Evolutionary conservation across 2,113 vertebrate genomes (phyloP).

Genomic region (Trichomycterus rosablanca): DNA sequence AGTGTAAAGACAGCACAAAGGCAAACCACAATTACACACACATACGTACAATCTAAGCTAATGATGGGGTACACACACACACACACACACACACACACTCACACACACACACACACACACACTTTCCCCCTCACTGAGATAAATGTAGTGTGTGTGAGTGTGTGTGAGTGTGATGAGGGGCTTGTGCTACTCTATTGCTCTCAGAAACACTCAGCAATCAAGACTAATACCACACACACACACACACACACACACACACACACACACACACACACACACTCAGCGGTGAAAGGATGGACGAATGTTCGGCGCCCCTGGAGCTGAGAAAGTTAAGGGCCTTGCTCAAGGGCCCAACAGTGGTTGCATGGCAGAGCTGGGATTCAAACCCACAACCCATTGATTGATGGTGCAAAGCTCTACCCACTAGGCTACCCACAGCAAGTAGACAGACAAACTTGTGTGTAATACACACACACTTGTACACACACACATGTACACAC

Average conservation of each 20-base stretch:
- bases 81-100: constrained; percentile 9
- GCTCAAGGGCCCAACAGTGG: too few species aligned
- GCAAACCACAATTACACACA: background rate
- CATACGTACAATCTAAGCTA: background rate
- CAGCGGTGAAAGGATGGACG: too few species aligned
- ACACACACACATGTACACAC: too few species aligned
- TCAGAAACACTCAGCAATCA: constrained; percentile 11
- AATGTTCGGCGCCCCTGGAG: too few species aligned
- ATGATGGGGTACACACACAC: constrained; percentile 8
- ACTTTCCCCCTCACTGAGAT: constrained; percentile 13
- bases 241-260: background rate
- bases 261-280: too few species aligned
- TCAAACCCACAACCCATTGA: too few species aligned
- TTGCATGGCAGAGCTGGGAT: too few species aligned
- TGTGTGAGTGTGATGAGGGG: constrained; percentile 29
- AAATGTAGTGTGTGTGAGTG: constrained; percentile 17
- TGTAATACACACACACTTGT: too few species aligned
- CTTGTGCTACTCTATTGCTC: constrained; percentile 11
- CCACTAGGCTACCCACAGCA: too few species aligned
- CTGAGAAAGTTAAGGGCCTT: too few species aligned
- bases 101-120: background rate
- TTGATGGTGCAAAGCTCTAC: too few species aligned
- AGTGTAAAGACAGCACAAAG: background rate
- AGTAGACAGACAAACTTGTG: too few species aligned
- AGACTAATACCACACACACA: constrained; percentile 7